Percentiles rank a stretch among this genome's conserved stretches.
These are phyloP conservation scores for Netelia fuscicornis DNA, from an alignment of 2,888 invertebrate species.

Conservation along the genomic window DNA sequence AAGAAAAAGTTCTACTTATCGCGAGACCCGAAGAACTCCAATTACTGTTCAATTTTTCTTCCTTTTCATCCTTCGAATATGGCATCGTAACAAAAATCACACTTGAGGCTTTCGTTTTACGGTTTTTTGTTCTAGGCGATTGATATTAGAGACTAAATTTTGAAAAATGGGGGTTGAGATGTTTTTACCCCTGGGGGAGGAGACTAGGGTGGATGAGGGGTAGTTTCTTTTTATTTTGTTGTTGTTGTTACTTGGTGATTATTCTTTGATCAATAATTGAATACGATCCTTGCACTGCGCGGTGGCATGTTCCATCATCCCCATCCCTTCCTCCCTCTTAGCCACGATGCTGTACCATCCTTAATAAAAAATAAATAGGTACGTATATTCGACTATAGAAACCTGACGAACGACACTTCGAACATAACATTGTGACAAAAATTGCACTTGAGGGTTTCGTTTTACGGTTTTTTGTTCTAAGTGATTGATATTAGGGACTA, in stretches of 20 bases:
- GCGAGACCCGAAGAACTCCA: no score
- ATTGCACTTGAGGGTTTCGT: no score
- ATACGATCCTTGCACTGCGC: slow-evolving; percentile 71
- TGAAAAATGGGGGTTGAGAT: no score
- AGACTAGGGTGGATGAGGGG: background rate
- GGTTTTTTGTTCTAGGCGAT: no score
- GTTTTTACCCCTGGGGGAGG: background rate
- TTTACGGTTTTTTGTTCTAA: no score
- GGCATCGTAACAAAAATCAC: no score
- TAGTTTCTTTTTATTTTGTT: slow-evolving; percentile 24
- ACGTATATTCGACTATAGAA: background rate
- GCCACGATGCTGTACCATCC: background rate
- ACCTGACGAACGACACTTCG: background rate
- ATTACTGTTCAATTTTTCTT: no score
- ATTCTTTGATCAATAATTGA: slow-evolving; percentile 81
- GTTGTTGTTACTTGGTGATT: slow-evolving; percentile 76
- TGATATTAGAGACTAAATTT: no score
- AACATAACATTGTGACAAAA: no score
- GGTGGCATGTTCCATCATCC: slow-evolving; percentile 75
- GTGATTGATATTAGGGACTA: no score
- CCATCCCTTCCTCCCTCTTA: slow-evolving; percentile 38
- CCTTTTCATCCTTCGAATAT: no score
- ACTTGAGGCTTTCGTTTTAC: no score
- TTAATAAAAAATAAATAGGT: background rate
- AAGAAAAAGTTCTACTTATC: slow-evolving; percentile 35